phyloP scores from a whole-genome alignment of 2,888 invertebrate species.

The Plutella xylostella region DNA sequence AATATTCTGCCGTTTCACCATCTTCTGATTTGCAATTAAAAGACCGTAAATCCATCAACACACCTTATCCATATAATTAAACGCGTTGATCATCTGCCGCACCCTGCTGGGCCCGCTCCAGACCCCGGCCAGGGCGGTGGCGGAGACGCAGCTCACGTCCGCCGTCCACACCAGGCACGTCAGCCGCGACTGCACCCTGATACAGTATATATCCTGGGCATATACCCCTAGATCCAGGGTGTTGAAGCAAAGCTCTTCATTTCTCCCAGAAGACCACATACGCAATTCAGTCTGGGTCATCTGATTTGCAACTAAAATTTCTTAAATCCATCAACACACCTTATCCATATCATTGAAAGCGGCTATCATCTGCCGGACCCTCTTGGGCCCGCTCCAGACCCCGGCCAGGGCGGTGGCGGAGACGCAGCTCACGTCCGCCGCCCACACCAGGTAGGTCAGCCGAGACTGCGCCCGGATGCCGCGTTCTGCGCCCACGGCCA shows the following conservation, averaged over 20 bases:
- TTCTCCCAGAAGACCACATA: too few species aligned
- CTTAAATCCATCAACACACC: slow-evolving; percentile 18
- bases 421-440: slow-evolving; percentile 18
- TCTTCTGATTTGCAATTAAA: too few species aligned
- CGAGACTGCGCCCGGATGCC: slow-evolving; percentile 13
- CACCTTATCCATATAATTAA: slow-evolving; percentile 27
- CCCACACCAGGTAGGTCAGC: slow-evolving; percentile 16
- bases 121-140: slow-evolving; percentile 15
- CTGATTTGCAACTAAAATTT: too few species aligned
- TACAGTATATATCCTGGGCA: too few species aligned
- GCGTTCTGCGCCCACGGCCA: slow-evolving; percentile 13
- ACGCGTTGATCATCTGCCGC: slow-evolving; percentile 18
- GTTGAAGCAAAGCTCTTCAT: too few species aligned
- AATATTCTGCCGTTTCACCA: too few species aligned
- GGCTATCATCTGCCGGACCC: slow-evolving; percentile 21
- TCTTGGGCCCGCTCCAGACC: slow-evolving; percentile 15
- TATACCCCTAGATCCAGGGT: too few species aligned
- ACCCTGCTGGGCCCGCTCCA: slow-evolving; percentile 20
- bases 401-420: slow-evolving; percentile 15
- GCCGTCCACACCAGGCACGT: slow-evolving; percentile 18
- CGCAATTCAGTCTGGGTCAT: too few species aligned
- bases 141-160: slow-evolving; percentile 17
- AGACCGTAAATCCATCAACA: too few species aligned
- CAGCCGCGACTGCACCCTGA: too few species aligned
- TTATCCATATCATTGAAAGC: slow-evolving; percentile 24